Base-by-base conservation (phyloP, 2,797 vertebrate species). In the Sibirionetta formosa region DNA sequence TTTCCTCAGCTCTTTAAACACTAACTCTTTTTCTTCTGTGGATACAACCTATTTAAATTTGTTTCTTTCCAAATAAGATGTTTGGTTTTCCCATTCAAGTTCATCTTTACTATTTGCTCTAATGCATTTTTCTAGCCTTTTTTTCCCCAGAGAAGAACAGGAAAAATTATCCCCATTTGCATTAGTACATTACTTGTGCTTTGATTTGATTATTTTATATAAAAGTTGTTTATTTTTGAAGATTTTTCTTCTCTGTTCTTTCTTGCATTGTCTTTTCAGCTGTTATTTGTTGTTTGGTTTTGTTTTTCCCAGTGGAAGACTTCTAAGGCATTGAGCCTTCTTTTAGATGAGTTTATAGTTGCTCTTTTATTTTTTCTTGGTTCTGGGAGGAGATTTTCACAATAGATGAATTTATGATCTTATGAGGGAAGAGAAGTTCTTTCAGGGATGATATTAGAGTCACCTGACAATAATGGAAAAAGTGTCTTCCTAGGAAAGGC, bases 341-440 rank as follows among this genome's bases (percentile, higher is more conserved):
- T 90, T 91, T 81, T 71, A 78, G 72, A 61, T 69, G 44, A 83
- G 29, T 69, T 96, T 86, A 53, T 88, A 84, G 46, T 46, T 87
- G 33, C 31, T 91, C 3, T 73, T 4, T 94, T 96, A 85, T 90
- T 40, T 93, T 91, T 93, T 85, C 24, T 71, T 94, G n/a, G 33
- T 93, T 93, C 40, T 78, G 31, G 82, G 35, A 82, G 20, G n/a
- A 89, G 50, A 46, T 83, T 94, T 93, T 90, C 77, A 81, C 44
- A 94, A 91, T 90, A 95, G 79, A 38, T 97, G 91, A 94, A 61
- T 79, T 95, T 85, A 81, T 94, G 90, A 93, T 76, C 90, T 75
- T 90, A 61, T 42, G 72, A 93, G 69, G 69, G 83, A 88, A 75
- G 61, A 91, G 36, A 75, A 95, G 86, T 94, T 83, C 93, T 76